Evolutionary conservation across 2,888 invertebrate species (phyloP).

Genomic region (Lasioglossum villosulum): DNA sequence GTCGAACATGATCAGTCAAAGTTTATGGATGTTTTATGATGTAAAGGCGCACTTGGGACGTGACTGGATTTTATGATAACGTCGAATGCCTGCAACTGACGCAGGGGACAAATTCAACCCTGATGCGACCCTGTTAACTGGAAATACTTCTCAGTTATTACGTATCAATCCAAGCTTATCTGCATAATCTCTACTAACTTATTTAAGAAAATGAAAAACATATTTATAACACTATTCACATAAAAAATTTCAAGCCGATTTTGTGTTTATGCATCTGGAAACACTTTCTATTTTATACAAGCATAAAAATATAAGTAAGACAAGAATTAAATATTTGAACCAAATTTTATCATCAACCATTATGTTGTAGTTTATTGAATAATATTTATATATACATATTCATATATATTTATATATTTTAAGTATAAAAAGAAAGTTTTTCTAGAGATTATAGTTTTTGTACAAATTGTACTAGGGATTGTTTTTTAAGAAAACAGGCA

Average conservation of each 20-base stretch:
- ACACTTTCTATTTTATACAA: background rate
- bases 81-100: background rate
- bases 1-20: constrained; percentile 24
- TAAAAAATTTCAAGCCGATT: background rate
- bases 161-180: background rate
- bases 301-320: no score
- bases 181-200: background rate
- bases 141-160: background rate
- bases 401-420: no score
- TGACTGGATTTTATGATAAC: constrained; percentile 53
- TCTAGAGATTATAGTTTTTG: background rate
- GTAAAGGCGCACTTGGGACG: constrained; percentile 49
- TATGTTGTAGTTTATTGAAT: no score
- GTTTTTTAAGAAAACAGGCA: background rate
- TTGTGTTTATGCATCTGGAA: background rate
- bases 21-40: constrained; percentile 53
- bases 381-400: no score
- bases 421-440: background rate
- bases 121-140: background rate
- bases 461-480: background rate
- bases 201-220: background rate
- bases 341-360: background rate
- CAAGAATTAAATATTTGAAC: background rate
- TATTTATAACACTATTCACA: background rate
- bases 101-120: background rate